Conservation (phyloP, 2,113 vertebrate species). For the Gnathonemus echidnorhynchus region DNA sequence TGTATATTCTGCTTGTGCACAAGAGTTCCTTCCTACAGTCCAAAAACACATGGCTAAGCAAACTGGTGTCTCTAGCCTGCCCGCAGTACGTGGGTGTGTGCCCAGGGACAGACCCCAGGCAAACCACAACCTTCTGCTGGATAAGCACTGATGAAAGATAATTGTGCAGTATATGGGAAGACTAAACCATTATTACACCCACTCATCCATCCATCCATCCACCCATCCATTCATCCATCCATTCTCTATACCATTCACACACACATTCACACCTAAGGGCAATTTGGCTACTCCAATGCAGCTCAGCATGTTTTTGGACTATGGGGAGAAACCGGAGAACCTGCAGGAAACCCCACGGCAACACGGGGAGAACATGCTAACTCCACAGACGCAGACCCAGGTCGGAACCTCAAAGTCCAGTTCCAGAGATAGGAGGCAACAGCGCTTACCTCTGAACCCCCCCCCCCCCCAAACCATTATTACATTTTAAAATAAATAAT, state of each 20-base stretch:
- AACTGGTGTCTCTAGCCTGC: neutral
- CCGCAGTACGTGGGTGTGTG: neutral
- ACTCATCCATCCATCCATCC: neutral
- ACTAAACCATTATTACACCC: neutral
- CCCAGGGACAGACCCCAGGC: neutral
- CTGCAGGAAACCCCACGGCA: neutral
- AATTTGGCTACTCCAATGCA: neutral
- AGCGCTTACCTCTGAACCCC: neutral
- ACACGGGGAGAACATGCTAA: neutral
- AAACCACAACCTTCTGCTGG: neutral
- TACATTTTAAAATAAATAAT: neutral
- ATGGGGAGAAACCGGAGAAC: neutral
- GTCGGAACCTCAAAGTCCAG: neutral
- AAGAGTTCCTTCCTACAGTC: neutral
- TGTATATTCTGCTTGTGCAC: neutral
- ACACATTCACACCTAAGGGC: neutral
- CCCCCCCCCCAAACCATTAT: neutral
- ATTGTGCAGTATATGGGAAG: neutral
- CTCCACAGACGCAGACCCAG: neutral
- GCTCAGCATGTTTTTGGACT: neutral
- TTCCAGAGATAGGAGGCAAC: neutral
- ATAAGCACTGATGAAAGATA: neutral
- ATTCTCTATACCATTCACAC: neutral
- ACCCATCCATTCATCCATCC: too few species aligned
- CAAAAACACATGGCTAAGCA: neutral